Percentiles rank a stretch among this genome's conserved stretches.
Evolutionary conservation across 23 tunicate species (phyloP).

Genomic region (Trididemnum clinides): DNA sequence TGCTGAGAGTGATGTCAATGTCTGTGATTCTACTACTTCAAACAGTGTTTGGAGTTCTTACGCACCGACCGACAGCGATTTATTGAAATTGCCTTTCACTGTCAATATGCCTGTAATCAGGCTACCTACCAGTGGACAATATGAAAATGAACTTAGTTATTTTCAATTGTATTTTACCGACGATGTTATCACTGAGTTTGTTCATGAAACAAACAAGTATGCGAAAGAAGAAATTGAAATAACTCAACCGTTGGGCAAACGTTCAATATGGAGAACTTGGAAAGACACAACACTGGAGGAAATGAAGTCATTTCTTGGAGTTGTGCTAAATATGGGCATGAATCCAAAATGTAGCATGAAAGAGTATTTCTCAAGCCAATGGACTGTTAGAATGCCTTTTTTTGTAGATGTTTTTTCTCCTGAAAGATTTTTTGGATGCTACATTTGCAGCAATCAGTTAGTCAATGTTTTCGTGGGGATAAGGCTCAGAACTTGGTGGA

Average conservation of each 20-base stretch:
- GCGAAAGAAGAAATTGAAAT: constrained; percentile 22
- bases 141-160: too few species aligned
- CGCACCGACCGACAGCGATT: too few species aligned
- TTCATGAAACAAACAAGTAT: constrained; percentile 27
- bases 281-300: constrained; percentile 23
- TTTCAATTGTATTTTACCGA: too few species aligned
- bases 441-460: constrained; percentile 5
- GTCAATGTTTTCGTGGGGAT: constrained; percentile 18
- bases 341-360: background rate
- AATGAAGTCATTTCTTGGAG: constrained; percentile 24
- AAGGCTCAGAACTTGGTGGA: constrained; percentile 23
- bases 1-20: too few species aligned
- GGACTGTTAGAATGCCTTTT: constrained; percentile 13
- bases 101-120: too few species aligned
- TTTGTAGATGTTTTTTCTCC: constrained; percentile 24
- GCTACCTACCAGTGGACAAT: too few species aligned
- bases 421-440: constrained; percentile 25
- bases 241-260: constrained; percentile 4
- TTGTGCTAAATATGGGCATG: constrained; percentile 36
- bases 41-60: too few species aligned
- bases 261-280: constrained; percentile 18
- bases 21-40: too few species aligned
- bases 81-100: too few species aligned
- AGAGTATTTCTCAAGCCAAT: background rate
- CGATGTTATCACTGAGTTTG: background rate